These are phyloP conservation scores for Pelvicachromis taeniatus DNA, from an alignment of 2,113 vertebrate species.

Conservation along the genomic window DNA sequence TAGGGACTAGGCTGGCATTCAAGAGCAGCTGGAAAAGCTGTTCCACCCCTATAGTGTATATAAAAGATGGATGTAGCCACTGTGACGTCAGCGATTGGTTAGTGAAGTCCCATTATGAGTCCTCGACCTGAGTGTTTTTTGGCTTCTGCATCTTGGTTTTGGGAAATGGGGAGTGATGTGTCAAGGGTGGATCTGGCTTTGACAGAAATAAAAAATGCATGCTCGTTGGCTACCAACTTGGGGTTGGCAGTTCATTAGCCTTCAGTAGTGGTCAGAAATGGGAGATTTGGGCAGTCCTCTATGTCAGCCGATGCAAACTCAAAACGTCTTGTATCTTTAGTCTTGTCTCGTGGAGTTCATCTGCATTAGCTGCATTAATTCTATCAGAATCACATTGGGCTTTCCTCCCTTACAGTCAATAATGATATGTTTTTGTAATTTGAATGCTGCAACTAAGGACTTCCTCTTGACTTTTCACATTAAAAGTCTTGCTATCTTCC, in stretches of 20 bases:
- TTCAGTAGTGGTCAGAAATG: background rate
- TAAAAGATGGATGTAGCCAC: background rate
- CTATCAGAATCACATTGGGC: accelerated
- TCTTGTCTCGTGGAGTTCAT: background rate
- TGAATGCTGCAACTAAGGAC: background rate
- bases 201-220: background rate
- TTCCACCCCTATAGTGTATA: background rate
- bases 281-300: background rate
- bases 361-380: background rate
- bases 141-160: background rate
- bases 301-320: background rate
- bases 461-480: background rate
- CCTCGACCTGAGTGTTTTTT: background rate
- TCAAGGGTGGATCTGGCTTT: background rate
- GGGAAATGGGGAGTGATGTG: background rate
- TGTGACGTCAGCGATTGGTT: background rate
- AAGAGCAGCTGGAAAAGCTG: background rate
- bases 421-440: background rate
- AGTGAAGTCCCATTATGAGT: background rate
- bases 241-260: background rate
- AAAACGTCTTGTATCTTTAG: background rate
- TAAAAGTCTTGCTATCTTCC: background rate
- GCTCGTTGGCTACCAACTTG: background rate
- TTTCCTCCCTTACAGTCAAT: background rate
- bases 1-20: background rate